Evolutionary conservation across 2,113 vertebrate genomes (phyloP).

Genomic region (Cromileptes altivelis): DNA sequence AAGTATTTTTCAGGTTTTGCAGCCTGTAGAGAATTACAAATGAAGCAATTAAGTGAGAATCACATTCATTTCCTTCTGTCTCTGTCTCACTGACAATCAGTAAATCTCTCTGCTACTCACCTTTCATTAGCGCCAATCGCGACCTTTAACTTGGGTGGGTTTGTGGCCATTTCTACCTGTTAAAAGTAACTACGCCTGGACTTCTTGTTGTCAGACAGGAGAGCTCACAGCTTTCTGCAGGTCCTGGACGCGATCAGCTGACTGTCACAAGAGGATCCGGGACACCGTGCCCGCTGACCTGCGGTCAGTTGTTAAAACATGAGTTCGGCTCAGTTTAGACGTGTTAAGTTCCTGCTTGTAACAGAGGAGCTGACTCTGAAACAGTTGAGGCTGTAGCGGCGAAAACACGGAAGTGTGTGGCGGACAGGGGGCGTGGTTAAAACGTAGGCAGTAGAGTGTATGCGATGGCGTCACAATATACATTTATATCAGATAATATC

Average conservation of each 20-base stretch:
- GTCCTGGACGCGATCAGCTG: conserved; percentile 70
- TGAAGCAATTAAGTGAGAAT: not conserved
- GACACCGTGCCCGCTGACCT: conserved; percentile 41
- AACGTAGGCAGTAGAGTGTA: not conserved
- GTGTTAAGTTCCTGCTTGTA: not conserved
- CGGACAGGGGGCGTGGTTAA: not conserved
- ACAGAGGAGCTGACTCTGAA: conserved; percentile 37
- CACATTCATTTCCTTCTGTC: not conserved
- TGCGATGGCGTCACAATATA: not conserved
- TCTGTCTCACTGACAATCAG: not conserved
- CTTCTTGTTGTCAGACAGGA: not conserved
- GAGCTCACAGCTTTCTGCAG: not conserved
- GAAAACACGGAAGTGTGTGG: conserved; percentile 62
- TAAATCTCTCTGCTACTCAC: conserved; percentile 56
- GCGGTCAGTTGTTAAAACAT: conserved; percentile 63
- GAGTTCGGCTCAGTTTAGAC: no score
- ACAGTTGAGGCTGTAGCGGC: not conserved
- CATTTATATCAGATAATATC: no score
- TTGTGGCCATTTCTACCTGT: conserved; percentile 64
- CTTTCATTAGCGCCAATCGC: conserved; percentile 69
- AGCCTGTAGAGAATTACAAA: conserved; percentile 82
- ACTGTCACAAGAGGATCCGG: conserved; percentile 62
- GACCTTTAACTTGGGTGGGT: conserved; percentile 76
- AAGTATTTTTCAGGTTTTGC: conserved; percentile 90
- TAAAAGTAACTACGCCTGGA: not conserved